Percentiles rank a stretch among this genome's conserved stretches.
phyloP scores from a whole-genome alignment of 1,140 invertebrate species.

The Rhynchophorus ferrugineus region DNA sequence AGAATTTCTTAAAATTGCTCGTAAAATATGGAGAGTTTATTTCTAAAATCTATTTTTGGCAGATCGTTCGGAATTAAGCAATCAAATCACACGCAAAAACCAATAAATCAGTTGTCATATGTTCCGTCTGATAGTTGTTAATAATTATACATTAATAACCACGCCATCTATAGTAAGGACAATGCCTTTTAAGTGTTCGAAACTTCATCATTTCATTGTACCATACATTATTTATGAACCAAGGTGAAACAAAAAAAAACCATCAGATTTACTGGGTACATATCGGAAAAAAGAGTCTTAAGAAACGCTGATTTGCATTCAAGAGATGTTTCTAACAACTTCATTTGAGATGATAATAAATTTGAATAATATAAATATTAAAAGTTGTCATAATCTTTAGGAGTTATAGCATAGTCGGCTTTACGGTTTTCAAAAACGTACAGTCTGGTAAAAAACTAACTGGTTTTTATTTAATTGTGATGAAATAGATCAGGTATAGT shows the following conservation, averaged over 20 bases:
- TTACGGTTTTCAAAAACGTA: too few relatives aligned
- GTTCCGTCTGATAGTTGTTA: too few relatives aligned
- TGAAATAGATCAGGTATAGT: too few relatives aligned
- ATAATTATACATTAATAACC: neutral
- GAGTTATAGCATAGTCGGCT: conserved; percentile 1
- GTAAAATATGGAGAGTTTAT: too few relatives aligned
- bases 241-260: conserved; percentile 7
- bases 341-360: conserved; percentile 14
- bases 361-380: conserved; percentile 21
- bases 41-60: too few relatives aligned
- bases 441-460: too few relatives aligned
- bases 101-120: too few relatives aligned
- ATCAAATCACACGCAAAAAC: too few relatives aligned
- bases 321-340: conserved; percentile 11
- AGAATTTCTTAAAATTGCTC: too few relatives aligned
- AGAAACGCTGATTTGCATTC: conserved; percentile 11
- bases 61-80: too few relatives aligned
- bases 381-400: conserved; percentile 5
- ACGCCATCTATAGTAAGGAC: neutral
- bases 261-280: conserved; percentile 6
- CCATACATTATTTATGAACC: neutral
- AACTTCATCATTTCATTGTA: neutral
- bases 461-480: too few relatives aligned
- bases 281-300: conserved; percentile 8
- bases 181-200: neutral